These are phyloP conservation scores for Oreochromis mossambicus DNA, from an alignment of 2,797 vertebrate genomes.

Conservation along the genomic window DNA sequence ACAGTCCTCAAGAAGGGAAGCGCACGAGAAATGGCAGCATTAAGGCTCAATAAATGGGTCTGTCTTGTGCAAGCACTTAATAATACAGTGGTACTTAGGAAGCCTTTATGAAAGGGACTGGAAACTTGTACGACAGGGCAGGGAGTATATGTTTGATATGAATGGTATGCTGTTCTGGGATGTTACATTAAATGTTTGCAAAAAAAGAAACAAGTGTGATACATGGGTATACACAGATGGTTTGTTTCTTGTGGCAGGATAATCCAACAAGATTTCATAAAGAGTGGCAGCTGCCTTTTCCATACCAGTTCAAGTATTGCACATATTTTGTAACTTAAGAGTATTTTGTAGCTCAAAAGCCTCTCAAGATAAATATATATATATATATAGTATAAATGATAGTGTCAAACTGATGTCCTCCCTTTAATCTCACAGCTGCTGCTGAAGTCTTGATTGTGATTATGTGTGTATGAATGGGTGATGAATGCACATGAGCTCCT, in stretches of 20 bases:
- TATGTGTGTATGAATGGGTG: slow-evolving; percentile 20
- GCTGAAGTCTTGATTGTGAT: slow-evolving; percentile 24
- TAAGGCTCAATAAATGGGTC: slow-evolving; percentile 20
- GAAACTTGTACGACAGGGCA: neutral
- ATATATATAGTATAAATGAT: neutral
- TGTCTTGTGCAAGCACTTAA: neutral
- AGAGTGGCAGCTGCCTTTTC: slow-evolving; percentile 41
- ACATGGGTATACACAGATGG: neutral
- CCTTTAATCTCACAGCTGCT: slow-evolving; percentile 53
- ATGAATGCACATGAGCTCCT: neutral
- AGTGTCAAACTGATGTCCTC: slow-evolving; percentile 34
- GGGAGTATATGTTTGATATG: slow-evolving; percentile 4
- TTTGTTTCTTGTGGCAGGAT: neutral
- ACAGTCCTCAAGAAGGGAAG: slow-evolving; percentile 25
- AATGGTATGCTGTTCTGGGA: slow-evolving; percentile 2
- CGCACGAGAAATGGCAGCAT: slow-evolving; percentile 6
- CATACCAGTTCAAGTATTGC: slow-evolving; percentile 22
- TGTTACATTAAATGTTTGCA: slow-evolving; percentile 14
- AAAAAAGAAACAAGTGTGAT: neutral
- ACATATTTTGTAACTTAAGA: slow-evolving; percentile 28
- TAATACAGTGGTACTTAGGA: neutral
- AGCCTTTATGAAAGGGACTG: neutral
- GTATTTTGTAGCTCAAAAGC: slow-evolving; percentile 10
- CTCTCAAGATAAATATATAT: neutral
- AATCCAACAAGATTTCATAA: slow-evolving; percentile 11